Conservation (phyloP, 2,888 invertebrate genomes). For the Fragum whitleyi region DNA sequence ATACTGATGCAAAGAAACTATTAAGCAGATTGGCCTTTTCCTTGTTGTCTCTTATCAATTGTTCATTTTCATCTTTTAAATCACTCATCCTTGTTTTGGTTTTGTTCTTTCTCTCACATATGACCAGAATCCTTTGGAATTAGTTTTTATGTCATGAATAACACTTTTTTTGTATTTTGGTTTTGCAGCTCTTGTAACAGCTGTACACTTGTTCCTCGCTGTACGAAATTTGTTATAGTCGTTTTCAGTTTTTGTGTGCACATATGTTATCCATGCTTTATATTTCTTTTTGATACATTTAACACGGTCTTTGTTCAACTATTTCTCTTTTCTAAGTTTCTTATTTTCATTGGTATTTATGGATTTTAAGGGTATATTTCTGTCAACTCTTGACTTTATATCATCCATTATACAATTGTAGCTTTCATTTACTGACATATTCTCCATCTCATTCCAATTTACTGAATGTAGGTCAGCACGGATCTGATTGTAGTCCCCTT, state of each 20-base stretch:
- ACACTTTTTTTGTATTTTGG: no score
- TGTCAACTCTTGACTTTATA: neutral
- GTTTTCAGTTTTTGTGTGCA: neutral
- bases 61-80: neutral
- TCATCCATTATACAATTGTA: neutral
- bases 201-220: no score
- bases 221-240: neutral
- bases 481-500: constrained; percentile 17
- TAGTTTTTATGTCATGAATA: no score
- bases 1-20: neutral
- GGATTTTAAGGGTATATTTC: constrained; percentile 5
- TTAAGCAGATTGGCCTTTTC: neutral
- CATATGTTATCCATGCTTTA: neutral
- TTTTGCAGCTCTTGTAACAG: no score
- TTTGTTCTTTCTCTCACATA: no score
- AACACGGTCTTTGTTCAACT: no score
- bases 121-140: no score
- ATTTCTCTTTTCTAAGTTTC: no score
- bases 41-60: neutral
- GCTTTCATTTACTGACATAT: neutral
- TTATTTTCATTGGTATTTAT: neutral
- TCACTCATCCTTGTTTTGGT: no score
- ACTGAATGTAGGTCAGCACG: neutral
- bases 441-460: constrained; percentile 4
- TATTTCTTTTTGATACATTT: no score